Evolutionary conservation across 2,797 vertebrate genomes (phyloP).

Genomic region (Dallia pectoralis): DNA sequence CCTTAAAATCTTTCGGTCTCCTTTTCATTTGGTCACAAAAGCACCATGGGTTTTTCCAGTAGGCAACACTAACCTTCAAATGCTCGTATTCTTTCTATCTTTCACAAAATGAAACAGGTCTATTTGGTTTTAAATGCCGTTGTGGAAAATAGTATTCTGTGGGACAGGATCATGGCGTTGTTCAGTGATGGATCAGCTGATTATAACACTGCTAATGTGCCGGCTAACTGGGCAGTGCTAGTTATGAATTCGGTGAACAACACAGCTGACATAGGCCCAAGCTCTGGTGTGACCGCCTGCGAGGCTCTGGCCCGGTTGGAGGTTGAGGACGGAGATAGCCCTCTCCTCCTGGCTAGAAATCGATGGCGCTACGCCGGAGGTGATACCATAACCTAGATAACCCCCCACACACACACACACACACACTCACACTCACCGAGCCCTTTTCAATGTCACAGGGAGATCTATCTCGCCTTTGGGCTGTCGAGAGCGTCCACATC

Average conservation of each 20-base stretch:
- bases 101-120: not conserved
- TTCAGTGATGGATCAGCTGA: not conserved
- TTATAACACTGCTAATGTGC: not conserved
- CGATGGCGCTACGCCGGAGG: slow-evolving; percentile 18
- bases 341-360: slow-evolving; percentile 31
- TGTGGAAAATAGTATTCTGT: not conserved
- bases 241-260: slow-evolving; percentile 20
- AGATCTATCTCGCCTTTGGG: slow-evolving; percentile 15
- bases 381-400: not conserved
- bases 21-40: not conserved
- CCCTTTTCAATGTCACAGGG: slow-evolving; percentile 21
- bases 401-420: no score
- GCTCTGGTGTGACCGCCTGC: slow-evolving; percentile 43
- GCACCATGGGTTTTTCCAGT: not conserved
- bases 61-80: not conserved
- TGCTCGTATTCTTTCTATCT: not conserved
- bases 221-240: not conserved
- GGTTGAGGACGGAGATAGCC: slow-evolving; percentile 33
- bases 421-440: slow-evolving; percentile 1
- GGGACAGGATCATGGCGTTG: no score
- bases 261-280: slow-evolving; percentile 18
- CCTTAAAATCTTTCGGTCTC: not conserved
- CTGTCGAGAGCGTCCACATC: slow-evolving; percentile 5
- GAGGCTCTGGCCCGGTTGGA: slow-evolving; percentile 26
- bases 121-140: not conserved